A percentile compares a stretch with the other conserved stretches of the same genome.
Evolutionary conservation across 2,888 invertebrate genomes (phyloP).

Genomic region (Blastobasis lacticolella): DNA sequence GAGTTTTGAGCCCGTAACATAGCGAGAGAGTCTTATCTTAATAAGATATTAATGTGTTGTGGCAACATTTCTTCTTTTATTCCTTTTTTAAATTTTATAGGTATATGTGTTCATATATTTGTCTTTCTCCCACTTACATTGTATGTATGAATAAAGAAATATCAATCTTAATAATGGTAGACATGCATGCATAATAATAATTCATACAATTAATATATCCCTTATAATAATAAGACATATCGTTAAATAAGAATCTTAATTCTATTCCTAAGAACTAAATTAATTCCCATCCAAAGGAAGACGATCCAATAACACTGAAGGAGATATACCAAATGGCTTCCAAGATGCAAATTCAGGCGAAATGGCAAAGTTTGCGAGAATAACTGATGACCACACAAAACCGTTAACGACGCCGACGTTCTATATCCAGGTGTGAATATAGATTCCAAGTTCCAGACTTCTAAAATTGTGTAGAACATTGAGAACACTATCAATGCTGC

Average conservation of each 20-base stretch:
- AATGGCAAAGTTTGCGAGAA: conserved; percentile 11
- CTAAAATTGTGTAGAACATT: conserved; percentile 1
- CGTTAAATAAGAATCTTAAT: conserved; percentile 4
- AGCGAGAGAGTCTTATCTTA: too few species aligned
- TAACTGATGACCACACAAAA: conserved; percentile 9
- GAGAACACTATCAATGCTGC: neutral
- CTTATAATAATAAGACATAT: too few species aligned
- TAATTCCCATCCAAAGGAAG: conserved; percentile 8
- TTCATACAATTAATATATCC: too few species aligned
- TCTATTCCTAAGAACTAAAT: conserved; percentile 2
- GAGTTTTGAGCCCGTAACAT: too few species aligned
- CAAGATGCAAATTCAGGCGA: conserved; percentile 1
- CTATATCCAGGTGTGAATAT: neutral
- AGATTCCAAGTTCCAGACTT: neutral
- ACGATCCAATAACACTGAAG: conserved; percentile 10
- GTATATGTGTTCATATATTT: too few species aligned
- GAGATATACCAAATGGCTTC: conserved; percentile 7
- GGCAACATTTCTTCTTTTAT: too few species aligned
- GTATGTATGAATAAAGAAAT: too few species aligned
- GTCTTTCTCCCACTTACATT: too few species aligned
- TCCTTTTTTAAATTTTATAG: too few species aligned
- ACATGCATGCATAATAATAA: too few species aligned
- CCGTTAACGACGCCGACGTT: neutral
- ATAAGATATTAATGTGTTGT: too few species aligned
- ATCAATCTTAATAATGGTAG: too few species aligned